Base-by-base conservation (phyloP, 2,797 vertebrate species). In the Gila robusta region DNA sequence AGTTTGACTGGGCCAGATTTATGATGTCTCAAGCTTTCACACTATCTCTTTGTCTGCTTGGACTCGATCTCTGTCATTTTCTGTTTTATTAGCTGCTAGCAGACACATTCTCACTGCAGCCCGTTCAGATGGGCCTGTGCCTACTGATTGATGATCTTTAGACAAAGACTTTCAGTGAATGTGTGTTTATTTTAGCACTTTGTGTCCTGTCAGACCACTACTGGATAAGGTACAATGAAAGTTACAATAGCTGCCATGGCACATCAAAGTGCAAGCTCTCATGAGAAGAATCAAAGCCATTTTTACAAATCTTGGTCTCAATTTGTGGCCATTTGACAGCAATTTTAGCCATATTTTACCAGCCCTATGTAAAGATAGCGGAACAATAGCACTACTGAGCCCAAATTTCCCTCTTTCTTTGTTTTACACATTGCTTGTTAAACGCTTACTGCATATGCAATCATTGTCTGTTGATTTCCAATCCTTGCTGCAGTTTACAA, bases 1-100 rank as follows among this genome's bases (percentile, higher is more conserved):
- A 77, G 88, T 93, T 94, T 93, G 90, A 92, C 90, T 86, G 62
- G 70, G 84, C 84, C 59, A 89, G 91, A 95, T 94, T 93, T 91
- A 93, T 92, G 82, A 85, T 84, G 74, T 91, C 86, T 82, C 84
- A 89, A 81, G 89, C 88, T 82, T 78, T 92, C 89, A 93, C 90
- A 93, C 89, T 91, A 84, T 92, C 84, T 91, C 92, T 93, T 92
- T 93, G 92, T 94, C 88, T 90, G 89, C 62, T 87, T 87, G 64
- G 91, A 89, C 86, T 86, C 19, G 49, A 72, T 81, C 86, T 84
- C 85, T 88, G 91, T 88, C 87, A 39, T 87, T 91, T 66, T 90
- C 89, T 89, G 74, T 91, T 94, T 94, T 93, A 92, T 93, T 91
- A 91, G 89, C 91, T 89, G 89, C 88, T 91, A 87, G 82, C 85